These are phyloP conservation scores for Yoshiicerus persimilis DNA, from an alignment of 1,140 invertebrate genomes.

Conservation along the genomic window DNA sequence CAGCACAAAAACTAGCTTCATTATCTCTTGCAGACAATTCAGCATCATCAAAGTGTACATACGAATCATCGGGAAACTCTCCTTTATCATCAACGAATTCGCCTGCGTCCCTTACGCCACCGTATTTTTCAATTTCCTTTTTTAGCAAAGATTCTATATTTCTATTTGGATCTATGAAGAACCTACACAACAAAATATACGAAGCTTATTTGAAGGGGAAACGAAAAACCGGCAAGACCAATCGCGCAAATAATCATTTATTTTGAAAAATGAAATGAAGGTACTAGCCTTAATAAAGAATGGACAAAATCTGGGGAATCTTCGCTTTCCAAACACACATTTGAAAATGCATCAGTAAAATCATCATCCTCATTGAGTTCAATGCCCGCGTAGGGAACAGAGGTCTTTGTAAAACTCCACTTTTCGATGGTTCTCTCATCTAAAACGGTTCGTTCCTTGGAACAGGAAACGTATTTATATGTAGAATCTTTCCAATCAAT, in stretches of 20 bases:
- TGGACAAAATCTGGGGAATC: background rate
- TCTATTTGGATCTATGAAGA: slow-evolving; percentile 16
- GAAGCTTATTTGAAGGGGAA: background rate
- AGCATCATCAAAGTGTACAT: background rate
- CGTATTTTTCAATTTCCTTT: background rate
- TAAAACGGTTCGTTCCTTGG: background rate
- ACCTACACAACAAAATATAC: background rate
- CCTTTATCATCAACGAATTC: background rate
- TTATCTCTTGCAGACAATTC: background rate
- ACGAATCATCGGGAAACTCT: background rate
- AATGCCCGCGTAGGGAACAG: slow-evolving; percentile 16
- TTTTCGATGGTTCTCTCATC: slow-evolving; percentile 33
- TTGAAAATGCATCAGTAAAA: background rate
- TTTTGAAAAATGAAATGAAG: background rate
- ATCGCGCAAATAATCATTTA: background rate
- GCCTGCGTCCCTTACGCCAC: background rate
- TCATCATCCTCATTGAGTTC: background rate
- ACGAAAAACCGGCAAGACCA: background rate
- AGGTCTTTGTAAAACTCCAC: slow-evolving; percentile 26
- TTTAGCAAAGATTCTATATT: background rate
- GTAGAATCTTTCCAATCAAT: slow-evolving; percentile 23
- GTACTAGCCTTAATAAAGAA: background rate
- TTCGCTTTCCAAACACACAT: background rate
- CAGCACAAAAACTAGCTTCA: background rate
- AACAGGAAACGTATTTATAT: background rate